A percentile compares a stretch with the other conserved stretches of the same genome.
Conservation (phyloP, 2,113 vertebrate genomes). For the Artemisiospiza belli region DNA sequence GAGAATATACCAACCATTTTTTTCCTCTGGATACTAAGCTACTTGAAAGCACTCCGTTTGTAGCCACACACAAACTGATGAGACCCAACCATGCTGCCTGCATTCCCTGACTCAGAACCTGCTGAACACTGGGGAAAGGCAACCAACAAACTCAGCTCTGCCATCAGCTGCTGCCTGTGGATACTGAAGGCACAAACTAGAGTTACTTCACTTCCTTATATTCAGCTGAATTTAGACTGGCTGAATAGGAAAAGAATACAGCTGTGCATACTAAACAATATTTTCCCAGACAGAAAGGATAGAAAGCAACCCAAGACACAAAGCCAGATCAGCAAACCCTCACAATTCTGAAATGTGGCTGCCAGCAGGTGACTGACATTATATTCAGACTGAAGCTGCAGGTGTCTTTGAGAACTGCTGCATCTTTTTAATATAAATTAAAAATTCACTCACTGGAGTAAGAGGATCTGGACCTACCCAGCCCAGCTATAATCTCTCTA, state of each 20-base stretch:
- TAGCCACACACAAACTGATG: neutral
- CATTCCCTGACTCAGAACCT: neutral
- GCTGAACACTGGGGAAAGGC: rapidly evolving
- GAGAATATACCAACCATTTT: neutral
- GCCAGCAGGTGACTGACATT: neutral
- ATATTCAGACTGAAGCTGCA: neutral
- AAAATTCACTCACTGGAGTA: neutral
- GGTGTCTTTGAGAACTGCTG: neutral
- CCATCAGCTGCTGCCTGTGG: neutral
- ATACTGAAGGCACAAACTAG: neutral
- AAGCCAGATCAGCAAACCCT: neutral
- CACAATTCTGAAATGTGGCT: neutral
- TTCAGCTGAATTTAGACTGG: neutral
- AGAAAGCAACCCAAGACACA: neutral
- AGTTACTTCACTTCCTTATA: neutral
- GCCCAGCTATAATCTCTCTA: neutral
- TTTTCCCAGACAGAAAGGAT: neutral
- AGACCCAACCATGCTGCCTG: rapidly evolving
- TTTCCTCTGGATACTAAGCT: neutral
- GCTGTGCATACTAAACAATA: neutral
- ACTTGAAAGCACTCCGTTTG: neutral
- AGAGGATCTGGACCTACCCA: neutral
- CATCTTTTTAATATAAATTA: neutral
- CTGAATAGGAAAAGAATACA: neutral
- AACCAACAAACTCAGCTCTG: neutral